These are phyloP conservation scores for Drosophila rhopaloa DNA, from an alignment of 1,140 invertebrate genomes.

Conservation along the genomic window DNA sequence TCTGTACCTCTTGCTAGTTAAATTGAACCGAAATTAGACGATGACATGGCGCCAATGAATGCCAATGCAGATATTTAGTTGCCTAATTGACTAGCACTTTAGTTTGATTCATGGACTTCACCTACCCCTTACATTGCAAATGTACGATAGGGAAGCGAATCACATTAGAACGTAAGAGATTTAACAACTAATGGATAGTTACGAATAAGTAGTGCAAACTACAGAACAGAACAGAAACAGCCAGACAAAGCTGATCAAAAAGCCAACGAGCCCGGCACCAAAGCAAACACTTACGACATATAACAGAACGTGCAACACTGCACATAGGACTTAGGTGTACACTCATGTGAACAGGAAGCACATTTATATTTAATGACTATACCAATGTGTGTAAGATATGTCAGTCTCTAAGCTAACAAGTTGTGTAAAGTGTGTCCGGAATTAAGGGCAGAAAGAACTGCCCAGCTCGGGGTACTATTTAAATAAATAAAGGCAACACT, in stretches of 20 bases:
- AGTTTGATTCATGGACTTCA: neutral
- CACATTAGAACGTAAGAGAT: neutral
- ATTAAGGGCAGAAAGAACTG: neutral
- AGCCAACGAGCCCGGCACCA: constrained; percentile 6
- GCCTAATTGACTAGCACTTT: neutral
- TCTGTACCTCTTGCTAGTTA: constrained; percentile 1
- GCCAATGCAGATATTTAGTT: constrained; percentile 1
- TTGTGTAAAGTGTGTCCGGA: neutral
- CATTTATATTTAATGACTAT: constrained; percentile 8
- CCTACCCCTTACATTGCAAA: constrained; percentile 7
- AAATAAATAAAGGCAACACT: constrained; percentile 36
- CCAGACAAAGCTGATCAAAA: neutral
- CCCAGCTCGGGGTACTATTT: constrained; percentile 11
- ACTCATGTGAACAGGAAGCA: neutral
- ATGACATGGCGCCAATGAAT: constrained; percentile 1
- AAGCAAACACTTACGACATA: constrained; percentile 4
- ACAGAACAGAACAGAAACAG: neutral
- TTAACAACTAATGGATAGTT: neutral
- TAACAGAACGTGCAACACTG: neutral
- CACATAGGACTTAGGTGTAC: neutral
- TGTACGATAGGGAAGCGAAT: neutral
- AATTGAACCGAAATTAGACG: constrained; percentile 1
- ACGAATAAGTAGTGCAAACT: neutral
- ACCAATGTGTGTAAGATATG: constrained; percentile 12
- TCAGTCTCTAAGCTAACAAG: constrained; percentile 34